Evolutionary conservation across 2,113 vertebrate species (phyloP), one percentile per base, ranked within the genome.

Genomic region (Salvelinus namaycush): DNA sequence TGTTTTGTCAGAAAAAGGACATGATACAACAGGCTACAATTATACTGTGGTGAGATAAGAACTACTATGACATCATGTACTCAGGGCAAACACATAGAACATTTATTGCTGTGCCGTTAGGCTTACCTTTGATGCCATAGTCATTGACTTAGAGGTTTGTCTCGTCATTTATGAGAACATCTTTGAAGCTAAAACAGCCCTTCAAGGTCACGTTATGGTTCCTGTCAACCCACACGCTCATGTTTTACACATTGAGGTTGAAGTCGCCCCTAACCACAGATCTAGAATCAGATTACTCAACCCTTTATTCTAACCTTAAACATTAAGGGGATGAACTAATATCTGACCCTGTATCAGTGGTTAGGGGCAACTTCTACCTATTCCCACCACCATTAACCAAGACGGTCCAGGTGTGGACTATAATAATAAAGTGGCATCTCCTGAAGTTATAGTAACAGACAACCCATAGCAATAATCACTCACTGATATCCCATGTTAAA

Each of bases 41-140:
- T 80, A 85, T 79, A 34, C 81, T 88, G 76, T 31, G 80, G 85
- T 85, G 86, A 88, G 77, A 87, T 84, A 85, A 80, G 82, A 90
- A 89, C 81, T 87, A 91, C 85, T 18, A 54, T 84, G 88, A 91
- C 83, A 87, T 92, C 81, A 83, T 86, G 87, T 72, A 85, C 77
- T 86, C 84, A 86, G 91, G 91, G 91, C 89, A 90, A 83, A 91
- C 89, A 93, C 88, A 89, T 90, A 76, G 79, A 90, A 90, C 89
- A 90, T 92, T 94, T 94, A 94, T 93, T 94, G 93, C 92, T 94
- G 90, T 90, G 90, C 89, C 85, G 83, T 90, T 89, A 91, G 88
- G 87, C 85, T 90, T 87, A 88, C 83, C 89, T 88, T 84, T 89
- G 85, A 90, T 82, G 85, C 83, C 89, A 87, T 88, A 72, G 79